Evolutionary conservation across 2,888 invertebrate species (phyloP).

Genomic region (Amphipyra tragopoginis): DNA sequence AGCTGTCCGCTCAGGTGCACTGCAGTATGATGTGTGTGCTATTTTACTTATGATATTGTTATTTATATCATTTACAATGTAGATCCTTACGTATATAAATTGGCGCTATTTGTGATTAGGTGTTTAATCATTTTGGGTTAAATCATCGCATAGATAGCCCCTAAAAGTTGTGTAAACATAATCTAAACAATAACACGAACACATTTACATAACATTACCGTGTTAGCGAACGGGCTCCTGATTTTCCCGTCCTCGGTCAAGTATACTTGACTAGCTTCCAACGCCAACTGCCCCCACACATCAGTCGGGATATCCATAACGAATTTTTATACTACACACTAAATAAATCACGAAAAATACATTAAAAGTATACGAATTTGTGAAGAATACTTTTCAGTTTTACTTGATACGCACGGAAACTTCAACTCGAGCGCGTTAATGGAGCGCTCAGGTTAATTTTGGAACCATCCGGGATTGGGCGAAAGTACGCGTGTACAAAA

Average conservation of each 20-base stretch:
- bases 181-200: slow-evolving; percentile 47
- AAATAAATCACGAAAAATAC: slow-evolving; percentile 55
- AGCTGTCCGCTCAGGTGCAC: slow-evolving; percentile 10
- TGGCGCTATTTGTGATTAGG: background rate
- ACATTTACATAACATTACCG: slow-evolving; percentile 90
- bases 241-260: slow-evolving; percentile 94
- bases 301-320: slow-evolving; percentile 93
- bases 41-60: slow-evolving; percentile 1
- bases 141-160: background rate
- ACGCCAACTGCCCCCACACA: slow-evolving; percentile 96
- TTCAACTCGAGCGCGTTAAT: slow-evolving; percentile 74
- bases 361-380: slow-evolving; percentile 60
- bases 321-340: slow-evolving; percentile 61
- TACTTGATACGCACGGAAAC: slow-evolving; percentile 78
- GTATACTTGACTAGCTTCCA: slow-evolving; percentile 96
- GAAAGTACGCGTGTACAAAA: slow-evolving; percentile 64
- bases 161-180: slow-evolving; percentile 26
- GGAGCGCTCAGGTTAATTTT: slow-evolving; percentile 87
- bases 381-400: slow-evolving; percentile 63
- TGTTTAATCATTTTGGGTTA: background rate
- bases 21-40: background rate
- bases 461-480: slow-evolving; percentile 84
- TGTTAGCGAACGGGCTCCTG: slow-evolving; percentile 95
- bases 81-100: too few species aligned
- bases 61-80: background rate